Percentiles rank a stretch among this genome's conserved stretches.
These are phyloP conservation scores for Xanthorhoe designata DNA, from an alignment of 2,888 invertebrate genomes.

Conservation along the genomic window DNA sequence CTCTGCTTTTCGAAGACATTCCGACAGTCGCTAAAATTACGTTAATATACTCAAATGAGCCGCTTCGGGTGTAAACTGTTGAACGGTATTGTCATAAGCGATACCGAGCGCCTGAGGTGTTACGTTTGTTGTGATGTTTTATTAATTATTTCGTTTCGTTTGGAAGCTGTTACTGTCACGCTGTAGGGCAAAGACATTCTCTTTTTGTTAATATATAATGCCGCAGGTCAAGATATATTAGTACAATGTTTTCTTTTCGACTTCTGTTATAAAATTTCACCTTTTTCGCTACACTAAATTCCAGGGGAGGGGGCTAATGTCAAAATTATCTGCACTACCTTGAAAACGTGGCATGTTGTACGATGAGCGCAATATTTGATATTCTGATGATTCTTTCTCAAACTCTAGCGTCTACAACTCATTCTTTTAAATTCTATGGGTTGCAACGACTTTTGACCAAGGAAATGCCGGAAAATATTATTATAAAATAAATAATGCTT, in stretches of 20 bases:
- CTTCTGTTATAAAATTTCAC: background rate
- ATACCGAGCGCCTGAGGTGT: conserved; percentile 28
- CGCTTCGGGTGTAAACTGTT: conserved; percentile 52
- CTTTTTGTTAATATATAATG: background rate
- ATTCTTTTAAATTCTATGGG: no score
- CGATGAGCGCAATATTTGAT: no score
- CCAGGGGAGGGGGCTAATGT: no score
- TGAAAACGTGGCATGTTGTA: no score
- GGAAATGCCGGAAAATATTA: no score
- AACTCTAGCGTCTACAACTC: no score
- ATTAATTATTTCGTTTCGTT: background rate
- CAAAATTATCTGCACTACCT: no score
- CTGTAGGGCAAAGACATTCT: background rate
- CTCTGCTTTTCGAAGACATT: conserved; percentile 49
- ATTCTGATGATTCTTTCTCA: no score
- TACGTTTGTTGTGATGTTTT: background rate
- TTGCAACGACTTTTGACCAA: no score
- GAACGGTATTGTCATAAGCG: conserved; percentile 33
- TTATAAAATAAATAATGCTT: no score
- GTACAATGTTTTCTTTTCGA: background rate
- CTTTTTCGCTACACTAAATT: no score
- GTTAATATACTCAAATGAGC: conserved; percentile 58
- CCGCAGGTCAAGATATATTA: no score
- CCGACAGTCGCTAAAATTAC: conserved; percentile 58
- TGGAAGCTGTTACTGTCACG: background rate